phyloP scores from a whole-genome alignment of 1,140 invertebrate species.

The Probaryconus sp. region DNA sequence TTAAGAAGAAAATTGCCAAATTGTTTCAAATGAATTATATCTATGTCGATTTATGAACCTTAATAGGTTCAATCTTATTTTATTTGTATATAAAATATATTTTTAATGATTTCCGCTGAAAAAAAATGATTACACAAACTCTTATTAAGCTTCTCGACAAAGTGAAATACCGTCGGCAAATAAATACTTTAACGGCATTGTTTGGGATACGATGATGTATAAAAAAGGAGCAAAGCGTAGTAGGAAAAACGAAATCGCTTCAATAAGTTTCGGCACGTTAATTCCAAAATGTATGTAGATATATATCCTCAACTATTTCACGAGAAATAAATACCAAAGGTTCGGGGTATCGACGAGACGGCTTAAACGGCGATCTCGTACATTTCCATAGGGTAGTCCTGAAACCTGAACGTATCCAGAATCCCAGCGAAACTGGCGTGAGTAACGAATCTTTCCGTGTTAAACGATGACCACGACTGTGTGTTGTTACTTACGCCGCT shows the following conservation, averaged over 20 bases:
- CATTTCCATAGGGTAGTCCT: slow-evolving; percentile 54
- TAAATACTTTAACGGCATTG: slow-evolving; percentile 6
- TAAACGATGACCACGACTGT: slow-evolving; percentile 58
- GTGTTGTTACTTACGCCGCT: slow-evolving; percentile 51
- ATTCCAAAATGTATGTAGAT: slow-evolving; percentile 56
- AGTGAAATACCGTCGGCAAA: no score
- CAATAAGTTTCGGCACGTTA: slow-evolving; percentile 57
- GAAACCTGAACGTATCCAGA: slow-evolving; percentile 47
- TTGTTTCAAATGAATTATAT: no score
- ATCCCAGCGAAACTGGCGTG: slow-evolving; percentile 50
- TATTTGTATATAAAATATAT: no score
- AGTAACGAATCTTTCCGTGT: slow-evolving; percentile 62
- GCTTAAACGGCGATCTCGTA: slow-evolving; percentile 61
- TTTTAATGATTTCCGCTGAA: no score
- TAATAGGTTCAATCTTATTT: no score
- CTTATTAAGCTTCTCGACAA: background rate
- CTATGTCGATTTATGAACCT: no score
- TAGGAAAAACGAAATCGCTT: slow-evolving; percentile 27
- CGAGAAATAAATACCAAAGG: slow-evolving; percentile 54
- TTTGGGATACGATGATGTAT: background rate
- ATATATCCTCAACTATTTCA: slow-evolving; percentile 52
- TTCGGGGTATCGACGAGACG: slow-evolving; percentile 54
- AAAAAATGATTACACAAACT: slow-evolving; percentile 5
- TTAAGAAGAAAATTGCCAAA: no score
- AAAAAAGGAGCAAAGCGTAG: slow-evolving; percentile 22